These are phyloP conservation scores for Periophthalmus magnuspinnatus DNA, from an alignment of 2,797 vertebrate species.

Conservation along the genomic window DNA sequence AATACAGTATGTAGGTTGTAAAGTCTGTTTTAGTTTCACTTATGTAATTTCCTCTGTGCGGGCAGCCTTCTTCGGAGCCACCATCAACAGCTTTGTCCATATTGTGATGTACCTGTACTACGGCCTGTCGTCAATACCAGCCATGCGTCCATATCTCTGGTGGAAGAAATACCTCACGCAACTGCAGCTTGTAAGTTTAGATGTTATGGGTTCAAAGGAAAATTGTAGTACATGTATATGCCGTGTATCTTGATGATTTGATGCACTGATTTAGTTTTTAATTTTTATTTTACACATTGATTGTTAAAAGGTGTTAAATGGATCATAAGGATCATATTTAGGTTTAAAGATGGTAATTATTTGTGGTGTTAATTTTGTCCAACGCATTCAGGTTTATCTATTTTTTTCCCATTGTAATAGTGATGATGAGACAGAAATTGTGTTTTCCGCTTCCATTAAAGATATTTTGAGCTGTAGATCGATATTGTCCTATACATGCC, in stretches of 20 bases:
- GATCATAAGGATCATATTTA: too few species aligned
- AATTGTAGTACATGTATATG: too few species aligned
- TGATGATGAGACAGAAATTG: neutral
- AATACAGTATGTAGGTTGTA: too few species aligned
- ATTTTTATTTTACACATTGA: too few species aligned
- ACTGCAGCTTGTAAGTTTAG: conserved; percentile 89
- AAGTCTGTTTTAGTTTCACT: too few species aligned
- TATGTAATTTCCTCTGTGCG: conserved; percentile 20
- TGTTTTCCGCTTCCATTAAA: conserved; percentile 1
- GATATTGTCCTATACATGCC: conserved; percentile 23
- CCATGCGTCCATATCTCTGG: conserved; percentile 94
- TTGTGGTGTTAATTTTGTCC: too few species aligned
- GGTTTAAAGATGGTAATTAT: too few species aligned
- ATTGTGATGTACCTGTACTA: conserved; percentile 99
- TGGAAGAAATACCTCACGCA: conserved; percentile 99
- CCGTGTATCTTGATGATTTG: too few species aligned
- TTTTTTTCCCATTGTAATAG: neutral
- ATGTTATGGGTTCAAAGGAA: too few species aligned
- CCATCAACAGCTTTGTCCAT: conserved; percentile 95
- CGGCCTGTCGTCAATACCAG: conserved; percentile 89
- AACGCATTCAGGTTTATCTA: too few species aligned
- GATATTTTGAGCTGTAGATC: conserved; percentile 48
- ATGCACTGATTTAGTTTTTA: too few species aligned
- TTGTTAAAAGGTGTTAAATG: too few species aligned
- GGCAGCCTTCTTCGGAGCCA: conserved; percentile 92